Evolutionary conservation across 2,797 vertebrate genomes (phyloP), one percentile per base, ranked within the genome.

Genomic region (Mormyrus proboscirostris): DNA sequence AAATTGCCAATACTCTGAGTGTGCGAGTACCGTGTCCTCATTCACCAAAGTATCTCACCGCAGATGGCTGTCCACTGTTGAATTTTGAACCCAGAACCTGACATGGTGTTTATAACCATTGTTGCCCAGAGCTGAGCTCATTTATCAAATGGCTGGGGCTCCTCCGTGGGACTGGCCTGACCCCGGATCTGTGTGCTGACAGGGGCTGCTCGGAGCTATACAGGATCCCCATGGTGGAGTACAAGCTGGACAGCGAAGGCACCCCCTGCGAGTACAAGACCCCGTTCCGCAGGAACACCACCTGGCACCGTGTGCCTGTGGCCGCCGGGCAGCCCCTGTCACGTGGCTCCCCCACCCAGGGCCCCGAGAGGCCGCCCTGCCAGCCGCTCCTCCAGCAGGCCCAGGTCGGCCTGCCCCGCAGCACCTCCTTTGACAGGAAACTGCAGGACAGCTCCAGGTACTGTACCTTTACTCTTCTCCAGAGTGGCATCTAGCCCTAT

Each of bases 221-320:
- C 95, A 97, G 98, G 90, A 98, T 99, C 89, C 98, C 98, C 89
- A 97, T 99, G 98, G 98, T 99, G 90, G 98, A 99, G 93, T 99
- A 99, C 94, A 99, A 99, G 93, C 96, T 99, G 25, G 98, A 99
- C 96, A 99, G 97, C 0, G 98, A 99, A 94, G 98, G 98, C 33
- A 97, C 97, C 1, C 98, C 98, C 89, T 99, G 98, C 47, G 98
- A 99, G 94, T 99, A 99, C 95, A 99, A 99, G 96, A 99, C 98
- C 1, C 98, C 98, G 89, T 99, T 99, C 95, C 96, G 97, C 94
- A 97, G 97, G 92, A 99, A 98, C 95, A 99, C 98, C 91, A 98
- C 98, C 4, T 99, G 98, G 98, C 98, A 99, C 93, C 96, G 97
- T 2, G 97, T 99, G 91, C 97, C 98, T 92, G 94, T 96, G 16